phyloP scores from a whole-genome alignment of 2,113 vertebrate species.

The Misgurnus mizolepis region DNA sequence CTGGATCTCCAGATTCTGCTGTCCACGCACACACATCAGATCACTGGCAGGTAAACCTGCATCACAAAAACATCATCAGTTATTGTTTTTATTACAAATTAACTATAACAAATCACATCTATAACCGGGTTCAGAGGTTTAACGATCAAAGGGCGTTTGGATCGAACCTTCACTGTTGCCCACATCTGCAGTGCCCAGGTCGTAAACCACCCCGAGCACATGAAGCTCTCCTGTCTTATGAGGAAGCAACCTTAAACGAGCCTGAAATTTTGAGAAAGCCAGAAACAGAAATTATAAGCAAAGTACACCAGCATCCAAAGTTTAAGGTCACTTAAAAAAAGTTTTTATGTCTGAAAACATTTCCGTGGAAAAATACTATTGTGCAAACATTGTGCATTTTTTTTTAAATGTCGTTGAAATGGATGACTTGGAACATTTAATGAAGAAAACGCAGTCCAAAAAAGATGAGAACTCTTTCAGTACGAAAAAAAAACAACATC shows the following conservation, averaged over 20 bases:
- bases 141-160: background rate
- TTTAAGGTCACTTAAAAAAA: too few relatives aligned
- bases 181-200: constrained; percentile 83
- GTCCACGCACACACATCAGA: constrained; percentile 84
- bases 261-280: constrained; percentile 71
- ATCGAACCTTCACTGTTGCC: constrained; percentile 77
- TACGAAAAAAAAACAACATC: too few relatives aligned
- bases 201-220: constrained; percentile 91
- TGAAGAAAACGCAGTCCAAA: too few relatives aligned
- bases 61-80: background rate
- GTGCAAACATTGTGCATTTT: too few relatives aligned
- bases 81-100: background rate
- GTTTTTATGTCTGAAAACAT: too few relatives aligned
- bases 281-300: background rate
- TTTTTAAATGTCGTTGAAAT: too few relatives aligned
- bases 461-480: too few relatives aligned
- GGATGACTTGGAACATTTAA: too few relatives aligned
- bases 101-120: background rate
- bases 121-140: background rate
- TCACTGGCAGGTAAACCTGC: constrained; percentile 76
- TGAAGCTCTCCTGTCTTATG: constrained; percentile 91
- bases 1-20: constrained; percentile 93
- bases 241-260: constrained; percentile 93
- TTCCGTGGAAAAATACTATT: too few relatives aligned
- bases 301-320: too few relatives aligned